Evolutionary conservation across 1,140 invertebrate species (phyloP).

Genomic region (Drosophila tsacasi): DNA sequence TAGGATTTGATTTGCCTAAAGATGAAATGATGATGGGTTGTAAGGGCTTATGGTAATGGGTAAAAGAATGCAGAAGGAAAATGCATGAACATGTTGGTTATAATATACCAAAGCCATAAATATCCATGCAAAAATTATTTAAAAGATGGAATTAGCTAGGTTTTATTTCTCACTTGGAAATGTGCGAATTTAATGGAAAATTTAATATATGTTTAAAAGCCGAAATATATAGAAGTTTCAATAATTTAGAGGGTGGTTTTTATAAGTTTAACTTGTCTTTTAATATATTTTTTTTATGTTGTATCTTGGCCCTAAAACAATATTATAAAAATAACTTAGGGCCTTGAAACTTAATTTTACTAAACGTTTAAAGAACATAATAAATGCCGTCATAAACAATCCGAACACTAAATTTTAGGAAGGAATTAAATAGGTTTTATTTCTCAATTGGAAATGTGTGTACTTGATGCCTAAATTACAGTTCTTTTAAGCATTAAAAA

Average conservation of each 20-base stretch:
- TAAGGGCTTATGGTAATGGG: not conserved
- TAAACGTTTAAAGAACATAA: too few relatives aligned
- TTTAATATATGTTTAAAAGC: not conserved
- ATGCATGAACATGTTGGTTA: fast-evolving
- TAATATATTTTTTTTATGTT: not conserved
- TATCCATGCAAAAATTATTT: not conserved
- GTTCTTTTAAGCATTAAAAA: too few relatives aligned
- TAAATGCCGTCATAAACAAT: too few relatives aligned
- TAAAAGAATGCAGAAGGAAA: not conserved
- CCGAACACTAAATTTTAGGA: too few relatives aligned
- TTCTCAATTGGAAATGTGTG: too few relatives aligned
- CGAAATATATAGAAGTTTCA: not conserved
- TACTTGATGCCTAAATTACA: too few relatives aligned
- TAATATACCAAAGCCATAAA: not conserved
- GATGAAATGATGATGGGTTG: slow-evolving; percentile 28
- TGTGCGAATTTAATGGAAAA: too few relatives aligned
- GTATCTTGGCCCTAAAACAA: not conserved
- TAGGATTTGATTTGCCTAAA: slow-evolving; percentile 37
- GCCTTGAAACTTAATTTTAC: not conserved
- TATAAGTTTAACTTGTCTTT: not conserved
- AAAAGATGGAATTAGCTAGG: not conserved
- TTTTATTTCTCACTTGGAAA: not conserved
- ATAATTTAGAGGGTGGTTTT: not conserved
- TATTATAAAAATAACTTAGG: not conserved
- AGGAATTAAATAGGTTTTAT: too few relatives aligned